Conservation (phyloP, 1,140 invertebrate species). For the Caenorhabditis latens region DNA sequence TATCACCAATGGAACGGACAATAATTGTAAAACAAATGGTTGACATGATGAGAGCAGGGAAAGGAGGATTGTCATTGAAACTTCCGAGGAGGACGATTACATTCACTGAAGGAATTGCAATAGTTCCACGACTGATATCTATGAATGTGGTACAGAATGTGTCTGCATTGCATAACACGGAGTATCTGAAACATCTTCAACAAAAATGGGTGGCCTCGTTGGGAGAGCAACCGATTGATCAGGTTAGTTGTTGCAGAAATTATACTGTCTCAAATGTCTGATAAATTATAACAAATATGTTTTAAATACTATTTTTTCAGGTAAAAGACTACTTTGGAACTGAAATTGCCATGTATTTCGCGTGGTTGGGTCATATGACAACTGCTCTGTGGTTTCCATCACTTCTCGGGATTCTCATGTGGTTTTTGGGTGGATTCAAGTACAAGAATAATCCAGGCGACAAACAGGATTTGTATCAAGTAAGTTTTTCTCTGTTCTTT, state of each 20-base stretch:
- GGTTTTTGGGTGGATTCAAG: constrained; percentile 71
- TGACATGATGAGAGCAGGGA: constrained; percentile 80
- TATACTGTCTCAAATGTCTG: too few relatives aligned
- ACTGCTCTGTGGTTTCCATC: constrained; percentile 83
- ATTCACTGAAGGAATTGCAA: constrained; percentile 84
- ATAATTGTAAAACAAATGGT: constrained; percentile 78
- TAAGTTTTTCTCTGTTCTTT: constrained; percentile 55
- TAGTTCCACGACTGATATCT: constrained; percentile 90
- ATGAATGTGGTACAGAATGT: constrained; percentile 88
- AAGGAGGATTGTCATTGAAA: constrained; percentile 79
- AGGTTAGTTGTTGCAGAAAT: constrained; percentile 80
- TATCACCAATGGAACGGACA: constrained; percentile 84
- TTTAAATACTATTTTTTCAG: neutral
- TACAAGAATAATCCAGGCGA: constrained; percentile 42
- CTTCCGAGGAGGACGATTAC: constrained; percentile 81
- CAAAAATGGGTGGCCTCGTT: constrained; percentile 88
- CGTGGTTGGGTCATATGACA: constrained; percentile 86
- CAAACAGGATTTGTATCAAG: constrained; percentile 62
- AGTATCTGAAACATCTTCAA: constrained; percentile 85
- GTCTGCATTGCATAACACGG: constrained; percentile 89
- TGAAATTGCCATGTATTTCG: constrained; percentile 87
- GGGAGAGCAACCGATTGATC: constrained; percentile 88
- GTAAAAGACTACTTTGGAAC: constrained; percentile 85
- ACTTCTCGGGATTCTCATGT: constrained; percentile 83
- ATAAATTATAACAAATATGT: too few relatives aligned